Conservation (phyloP, 2,888 invertebrate genomes). For the Pachycephus smyrnensis region DNA sequence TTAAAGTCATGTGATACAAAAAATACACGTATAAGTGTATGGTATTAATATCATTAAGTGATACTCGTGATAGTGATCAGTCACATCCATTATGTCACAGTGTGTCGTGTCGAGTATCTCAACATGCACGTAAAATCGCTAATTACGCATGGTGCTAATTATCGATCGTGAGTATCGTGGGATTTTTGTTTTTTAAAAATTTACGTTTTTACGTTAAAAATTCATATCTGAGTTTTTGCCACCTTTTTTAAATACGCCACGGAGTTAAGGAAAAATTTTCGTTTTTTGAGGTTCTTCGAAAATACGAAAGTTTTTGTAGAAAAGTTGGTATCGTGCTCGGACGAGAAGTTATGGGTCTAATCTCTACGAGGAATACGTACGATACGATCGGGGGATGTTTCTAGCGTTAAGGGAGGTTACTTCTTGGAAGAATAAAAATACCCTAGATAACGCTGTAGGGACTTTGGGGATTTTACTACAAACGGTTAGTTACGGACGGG, state of each 20-base stretch:
- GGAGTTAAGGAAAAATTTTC: no score
- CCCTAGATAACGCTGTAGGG: background rate
- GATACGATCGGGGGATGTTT: background rate
- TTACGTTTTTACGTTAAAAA: background rate
- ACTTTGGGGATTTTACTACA: background rate
- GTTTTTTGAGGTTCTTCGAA: background rate
- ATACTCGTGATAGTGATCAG: background rate
- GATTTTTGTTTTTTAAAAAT: background rate
- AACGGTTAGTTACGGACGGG: conserved; percentile 20
- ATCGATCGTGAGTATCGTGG: background rate
- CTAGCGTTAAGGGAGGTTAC: background rate
- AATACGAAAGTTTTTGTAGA: background rate
- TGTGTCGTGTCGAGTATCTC: background rate
- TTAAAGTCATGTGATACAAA: background rate
- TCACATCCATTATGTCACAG: background rate
- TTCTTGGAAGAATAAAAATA: background rate
- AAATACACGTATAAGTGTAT: background rate
- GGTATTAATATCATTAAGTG: background rate
- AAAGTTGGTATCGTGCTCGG: background rate
- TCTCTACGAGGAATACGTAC: background rate
- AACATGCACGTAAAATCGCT: background rate
- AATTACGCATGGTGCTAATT: background rate
- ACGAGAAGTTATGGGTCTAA: background rate
- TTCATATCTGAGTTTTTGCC: no score
- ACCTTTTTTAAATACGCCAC: background rate